A percentile compares a stretch with the other conserved stretches of the same genome.
Conservation (phyloP, 92 coral and sea anemone species). For the Parazoanthus darwini region DNA sequence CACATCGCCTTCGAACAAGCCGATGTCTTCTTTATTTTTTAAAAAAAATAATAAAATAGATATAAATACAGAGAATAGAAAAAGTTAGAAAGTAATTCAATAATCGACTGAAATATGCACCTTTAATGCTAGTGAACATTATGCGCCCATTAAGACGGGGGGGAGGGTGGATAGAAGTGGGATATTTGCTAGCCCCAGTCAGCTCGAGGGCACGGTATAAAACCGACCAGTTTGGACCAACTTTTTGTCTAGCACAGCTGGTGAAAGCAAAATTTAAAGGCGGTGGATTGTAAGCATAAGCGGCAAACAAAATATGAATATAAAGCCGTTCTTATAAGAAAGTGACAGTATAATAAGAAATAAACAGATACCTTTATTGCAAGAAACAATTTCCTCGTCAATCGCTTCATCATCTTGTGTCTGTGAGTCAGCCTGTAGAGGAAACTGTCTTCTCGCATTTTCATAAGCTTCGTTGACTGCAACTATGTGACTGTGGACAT, state of each 20-base stretch:
- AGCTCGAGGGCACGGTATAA: no score
- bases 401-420: conserved; percentile 37
- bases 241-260: no score
- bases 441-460: neutral
- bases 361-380: conserved; percentile 63
- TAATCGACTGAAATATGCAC: no score
- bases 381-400: conserved; percentile 62
- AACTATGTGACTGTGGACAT: conserved; percentile 73
- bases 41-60: neutral
- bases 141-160: no score
- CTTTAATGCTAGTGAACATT: neutral
- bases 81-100: neutral
- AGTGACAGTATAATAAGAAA: neutral
- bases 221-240: no score
- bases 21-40: conserved; percentile 5
- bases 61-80: no score
- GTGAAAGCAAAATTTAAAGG: neutral
- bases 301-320: no score
- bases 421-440: neutral
- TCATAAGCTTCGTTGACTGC: conserved; percentile 66
- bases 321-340: no score
- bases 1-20: conserved; percentile 78
- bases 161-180: no score
- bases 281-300: neutral
- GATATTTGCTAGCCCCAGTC: no score